phyloP scores from a whole-genome alignment of 2,888 invertebrate species.

The Eulithis prunata region DNA sequence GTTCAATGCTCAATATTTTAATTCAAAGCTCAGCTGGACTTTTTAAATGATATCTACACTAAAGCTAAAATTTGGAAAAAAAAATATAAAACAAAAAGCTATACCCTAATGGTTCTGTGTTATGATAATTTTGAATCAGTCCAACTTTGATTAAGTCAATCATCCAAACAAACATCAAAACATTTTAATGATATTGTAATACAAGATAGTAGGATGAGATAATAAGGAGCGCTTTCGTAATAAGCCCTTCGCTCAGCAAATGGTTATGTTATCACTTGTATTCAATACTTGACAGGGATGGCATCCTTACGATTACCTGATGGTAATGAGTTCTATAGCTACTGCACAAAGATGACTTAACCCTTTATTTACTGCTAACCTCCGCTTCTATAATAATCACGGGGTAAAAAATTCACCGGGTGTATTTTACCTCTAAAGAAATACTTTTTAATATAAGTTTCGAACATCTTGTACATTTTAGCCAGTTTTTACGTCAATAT shows the following conservation, averaged over 20 bases:
- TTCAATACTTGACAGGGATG: constrained; percentile 43
- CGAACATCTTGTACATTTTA: too few species aligned
- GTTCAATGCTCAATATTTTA: too few species aligned
- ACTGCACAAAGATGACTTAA: constrained; percentile 27
- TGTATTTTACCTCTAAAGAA: too few species aligned
- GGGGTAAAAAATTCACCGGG: too few species aligned
- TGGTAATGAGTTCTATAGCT: constrained; percentile 45
- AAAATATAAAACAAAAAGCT: too few species aligned
- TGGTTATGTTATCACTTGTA: constrained; percentile 58
- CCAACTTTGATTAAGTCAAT: neutral
- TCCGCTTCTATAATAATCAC: too few species aligned
- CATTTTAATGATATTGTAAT: neutral
- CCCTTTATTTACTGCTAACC: neutral
- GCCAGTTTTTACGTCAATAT: too few species aligned
- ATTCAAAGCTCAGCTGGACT: too few species aligned
- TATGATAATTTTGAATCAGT: neutral
- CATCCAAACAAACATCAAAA: neutral
- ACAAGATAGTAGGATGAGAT: neutral
- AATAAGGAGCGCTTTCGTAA: constrained; percentile 20
- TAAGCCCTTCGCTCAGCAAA: constrained; percentile 41
- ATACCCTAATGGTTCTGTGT: too few species aligned
- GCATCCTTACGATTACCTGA: constrained; percentile 49
- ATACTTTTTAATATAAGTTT: too few species aligned
- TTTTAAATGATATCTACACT: too few species aligned
- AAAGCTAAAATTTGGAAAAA: too few species aligned